Conservation (phyloP, 2,888 invertebrate genomes). For the Drosophila parthenogenetica region DNA sequence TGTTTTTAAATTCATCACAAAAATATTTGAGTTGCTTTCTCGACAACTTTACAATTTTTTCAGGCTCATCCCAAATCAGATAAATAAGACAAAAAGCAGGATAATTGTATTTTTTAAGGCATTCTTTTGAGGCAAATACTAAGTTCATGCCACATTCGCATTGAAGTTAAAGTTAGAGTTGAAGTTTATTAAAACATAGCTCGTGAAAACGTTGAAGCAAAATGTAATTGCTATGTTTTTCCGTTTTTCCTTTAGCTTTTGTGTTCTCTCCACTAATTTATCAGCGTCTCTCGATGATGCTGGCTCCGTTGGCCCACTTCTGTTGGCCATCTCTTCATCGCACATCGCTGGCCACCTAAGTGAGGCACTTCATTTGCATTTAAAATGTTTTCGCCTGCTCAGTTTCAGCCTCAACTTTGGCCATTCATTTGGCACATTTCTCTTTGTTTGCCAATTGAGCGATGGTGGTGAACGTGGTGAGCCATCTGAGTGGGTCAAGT, state of each 20-base stretch:
- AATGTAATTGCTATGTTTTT: constrained; percentile 35
- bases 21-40: constrained; percentile 43
- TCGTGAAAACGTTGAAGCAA: constrained; percentile 19
- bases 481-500: constrained; percentile 67
- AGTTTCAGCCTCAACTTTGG: constrained; percentile 66
- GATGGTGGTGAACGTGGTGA: constrained; percentile 24
- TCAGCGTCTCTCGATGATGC: constrained; percentile 50
- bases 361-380: constrained; percentile 77
- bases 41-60: constrained; percentile 44
- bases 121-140: constrained; percentile 7
- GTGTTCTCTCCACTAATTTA: constrained; percentile 56
- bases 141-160: constrained; percentile 9
- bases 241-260: constrained; percentile 1
- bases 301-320: constrained; percentile 18
- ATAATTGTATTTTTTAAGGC: constrained; percentile 10
- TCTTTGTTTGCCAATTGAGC: constrained; percentile 65
- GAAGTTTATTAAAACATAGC: constrained; percentile 64
- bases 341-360: constrained; percentile 67
- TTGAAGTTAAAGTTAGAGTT: constrained; percentile 33
- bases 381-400: constrained; percentile 75
- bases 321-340: constrained; percentile 35
- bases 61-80: constrained; percentile 25
- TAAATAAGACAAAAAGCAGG: constrained; percentile 8
- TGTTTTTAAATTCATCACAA: constrained; percentile 70
- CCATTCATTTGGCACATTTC: constrained; percentile 77